Base-by-base conservation (phyloP, 2,797 vertebrate genomes). In the Bradypodion pumilum region DNA sequence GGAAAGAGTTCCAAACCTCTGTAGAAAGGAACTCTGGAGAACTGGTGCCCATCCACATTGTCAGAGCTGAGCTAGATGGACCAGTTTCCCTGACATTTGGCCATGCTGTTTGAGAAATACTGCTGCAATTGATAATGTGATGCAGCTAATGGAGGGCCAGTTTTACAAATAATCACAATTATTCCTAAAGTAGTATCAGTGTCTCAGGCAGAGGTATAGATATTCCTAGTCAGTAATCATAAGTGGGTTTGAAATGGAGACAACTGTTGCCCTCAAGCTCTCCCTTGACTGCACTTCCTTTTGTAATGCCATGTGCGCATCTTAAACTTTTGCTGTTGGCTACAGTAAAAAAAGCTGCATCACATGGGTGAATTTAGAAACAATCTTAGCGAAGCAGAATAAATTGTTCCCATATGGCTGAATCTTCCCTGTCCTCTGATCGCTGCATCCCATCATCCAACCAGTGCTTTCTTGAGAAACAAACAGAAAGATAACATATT, bases 291-390 rank as follows among this genome's bases (percentile, higher is more conserved):
- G 16, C 23, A 3, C n/a, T 25, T 40, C 32, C 37, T 21, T 49
- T n/a, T 79, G 27, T 74, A 56, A 65, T 37, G 32, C 60, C 15
- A 23, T 74, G 19, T n/a, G 63, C 27, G 65, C 46, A 44, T 66
- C 44, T 49, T 74, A 10, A 56, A 74, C 2, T 80, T 40, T 59
- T 63, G n/a, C 35, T 35, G 12, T 66, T 74, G 40, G 46, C 37
- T 29, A 65, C 66, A 74, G 29, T 74, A 1, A 85, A 74, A n/a
- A 84, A 81, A 4, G 1, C 49, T 80, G 19, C 23, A 32, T 78
- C 84, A 10, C 66, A 83, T 78, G 85, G 72, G 15, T 65, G 37
- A 80, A 12, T 78, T 90, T 74, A 83, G 75, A 85, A 74, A 42
- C 16, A 84, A 60, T 9, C 80, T 91, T 75, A 73, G 9, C 29